Percentiles rank a stretch among this genome's conserved stretches.
phyloP scores from a whole-genome alignment of 2,113 vertebrate genomes.

The Glaucidium brasilianum region DNA sequence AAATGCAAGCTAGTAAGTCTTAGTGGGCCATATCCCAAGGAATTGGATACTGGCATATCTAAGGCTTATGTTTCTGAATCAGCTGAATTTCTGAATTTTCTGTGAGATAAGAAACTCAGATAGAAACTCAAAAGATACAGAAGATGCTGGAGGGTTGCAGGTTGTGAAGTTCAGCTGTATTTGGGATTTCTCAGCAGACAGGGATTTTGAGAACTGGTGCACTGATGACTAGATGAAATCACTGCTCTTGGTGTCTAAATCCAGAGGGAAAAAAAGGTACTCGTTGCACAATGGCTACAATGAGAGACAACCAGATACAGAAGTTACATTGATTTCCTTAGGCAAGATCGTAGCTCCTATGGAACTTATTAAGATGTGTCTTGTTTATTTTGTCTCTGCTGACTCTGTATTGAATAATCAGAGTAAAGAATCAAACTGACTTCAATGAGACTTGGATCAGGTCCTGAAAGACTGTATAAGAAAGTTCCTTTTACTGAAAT shows the following conservation, averaged over 20 bases:
- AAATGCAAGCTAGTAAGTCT: not conserved
- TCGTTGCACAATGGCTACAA: not conserved
- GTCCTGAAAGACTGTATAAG: constrained; percentile 28
- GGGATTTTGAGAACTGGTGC: not conserved
- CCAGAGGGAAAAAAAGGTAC: not conserved
- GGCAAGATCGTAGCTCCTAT: not conserved
- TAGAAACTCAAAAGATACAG: not conserved
- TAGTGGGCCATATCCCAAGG: not conserved
- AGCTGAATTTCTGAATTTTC: not conserved
- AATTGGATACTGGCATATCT: not conserved
- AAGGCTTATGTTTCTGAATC: not conserved
- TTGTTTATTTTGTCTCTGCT: constrained; percentile 39
- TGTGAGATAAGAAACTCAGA: not conserved
- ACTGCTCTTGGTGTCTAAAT: not conserved
- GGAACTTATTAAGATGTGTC: not conserved
- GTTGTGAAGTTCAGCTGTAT: not conserved
- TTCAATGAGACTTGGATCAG: not conserved
- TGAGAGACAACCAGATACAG: not conserved
- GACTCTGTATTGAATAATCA: constrained; percentile 25
- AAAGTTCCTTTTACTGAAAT: constrained; percentile 32
- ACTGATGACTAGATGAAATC: not conserved
- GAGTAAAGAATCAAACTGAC: constrained; percentile 16
- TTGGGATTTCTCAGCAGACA: not conserved
- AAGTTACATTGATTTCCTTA: constrained; percentile 8
- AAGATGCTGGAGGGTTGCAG: not conserved